Percentiles rank a stretch among this genome's conserved stretches.
These are phyloP conservation scores for Callocephalon fimbriatum DNA, from an alignment of 2,113 vertebrate genomes.

Conservation along the genomic window DNA sequence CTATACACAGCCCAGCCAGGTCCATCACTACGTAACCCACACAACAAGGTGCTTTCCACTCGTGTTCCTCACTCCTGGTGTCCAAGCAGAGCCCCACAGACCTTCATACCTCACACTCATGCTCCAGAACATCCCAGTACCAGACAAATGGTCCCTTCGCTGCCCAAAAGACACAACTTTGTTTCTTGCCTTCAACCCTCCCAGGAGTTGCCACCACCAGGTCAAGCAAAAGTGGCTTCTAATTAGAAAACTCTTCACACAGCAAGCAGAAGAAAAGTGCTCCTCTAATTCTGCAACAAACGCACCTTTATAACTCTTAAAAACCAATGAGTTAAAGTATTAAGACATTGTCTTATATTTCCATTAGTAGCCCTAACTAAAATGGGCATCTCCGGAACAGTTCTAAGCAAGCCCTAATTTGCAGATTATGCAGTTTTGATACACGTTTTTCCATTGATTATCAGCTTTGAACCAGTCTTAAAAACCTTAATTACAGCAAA, in stretches of 20 bases:
- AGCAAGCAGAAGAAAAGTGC: neutral
- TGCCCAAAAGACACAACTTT: neutral
- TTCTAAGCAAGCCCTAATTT: neutral
- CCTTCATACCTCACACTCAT: accelerated
- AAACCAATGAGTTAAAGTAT: neutral
- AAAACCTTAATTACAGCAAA: neutral
- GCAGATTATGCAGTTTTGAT: neutral
- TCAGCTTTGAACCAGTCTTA: neutral
- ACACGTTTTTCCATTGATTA: neutral
- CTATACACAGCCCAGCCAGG: neutral
- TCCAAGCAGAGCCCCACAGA: accelerated
- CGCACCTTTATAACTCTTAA: neutral
- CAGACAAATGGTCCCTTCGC: neutral
- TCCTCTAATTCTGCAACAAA: neutral
- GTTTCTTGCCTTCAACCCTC: neutral
- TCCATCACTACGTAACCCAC: neutral
- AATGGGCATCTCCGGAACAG: neutral
- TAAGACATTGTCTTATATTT: neutral
- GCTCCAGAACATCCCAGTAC: neutral
- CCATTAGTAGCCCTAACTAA: neutral
- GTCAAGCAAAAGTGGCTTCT: neutral
- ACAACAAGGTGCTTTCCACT: neutral
- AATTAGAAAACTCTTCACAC: neutral
- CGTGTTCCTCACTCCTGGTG: neutral
- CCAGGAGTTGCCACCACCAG: neutral